These are phyloP conservation scores for Patella depressa DNA, from an alignment of 2,888 invertebrate genomes.

Conservation along the genomic window DNA sequence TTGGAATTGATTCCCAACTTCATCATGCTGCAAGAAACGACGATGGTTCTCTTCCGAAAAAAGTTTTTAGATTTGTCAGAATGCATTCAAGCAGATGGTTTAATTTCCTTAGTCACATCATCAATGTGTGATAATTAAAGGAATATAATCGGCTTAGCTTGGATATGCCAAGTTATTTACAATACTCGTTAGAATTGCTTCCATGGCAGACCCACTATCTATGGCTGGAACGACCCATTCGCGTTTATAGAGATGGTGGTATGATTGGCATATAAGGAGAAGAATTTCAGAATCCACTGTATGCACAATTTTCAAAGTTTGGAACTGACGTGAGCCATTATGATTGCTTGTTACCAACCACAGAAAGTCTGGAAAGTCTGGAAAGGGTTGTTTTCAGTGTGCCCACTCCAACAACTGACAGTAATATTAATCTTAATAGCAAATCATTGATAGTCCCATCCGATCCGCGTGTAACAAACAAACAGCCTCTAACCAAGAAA, in stretches of 20 bases:
- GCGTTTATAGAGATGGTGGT: neutral
- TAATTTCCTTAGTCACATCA: neutral
- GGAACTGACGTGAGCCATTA: neutral
- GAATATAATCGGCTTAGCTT: neutral
- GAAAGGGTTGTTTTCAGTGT: no score
- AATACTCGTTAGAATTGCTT: neutral
- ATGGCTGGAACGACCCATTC: neutral
- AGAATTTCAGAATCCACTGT: neutral
- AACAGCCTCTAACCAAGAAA: slow-evolving; percentile 11
- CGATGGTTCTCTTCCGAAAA: no score
- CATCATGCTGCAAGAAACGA: no score
- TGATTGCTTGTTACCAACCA: neutral
- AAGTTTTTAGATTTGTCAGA: no score
- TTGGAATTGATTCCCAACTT: no score
- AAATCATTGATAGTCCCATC: no score
- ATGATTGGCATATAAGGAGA: neutral
- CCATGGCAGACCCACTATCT: neutral
- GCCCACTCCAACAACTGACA: no score
- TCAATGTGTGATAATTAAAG: neutral
- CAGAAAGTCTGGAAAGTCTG: no score
- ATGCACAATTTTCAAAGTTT: neutral
- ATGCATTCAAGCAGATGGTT: no score
- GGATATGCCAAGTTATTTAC: neutral
- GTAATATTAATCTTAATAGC: no score
- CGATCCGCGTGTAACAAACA: neutral